Evolutionary conservation across 64 coral and sea anemone species (phyloP), one percentile per base, ranked within the genome.

Genomic region (Hydrozoanthus tunicans): DNA sequence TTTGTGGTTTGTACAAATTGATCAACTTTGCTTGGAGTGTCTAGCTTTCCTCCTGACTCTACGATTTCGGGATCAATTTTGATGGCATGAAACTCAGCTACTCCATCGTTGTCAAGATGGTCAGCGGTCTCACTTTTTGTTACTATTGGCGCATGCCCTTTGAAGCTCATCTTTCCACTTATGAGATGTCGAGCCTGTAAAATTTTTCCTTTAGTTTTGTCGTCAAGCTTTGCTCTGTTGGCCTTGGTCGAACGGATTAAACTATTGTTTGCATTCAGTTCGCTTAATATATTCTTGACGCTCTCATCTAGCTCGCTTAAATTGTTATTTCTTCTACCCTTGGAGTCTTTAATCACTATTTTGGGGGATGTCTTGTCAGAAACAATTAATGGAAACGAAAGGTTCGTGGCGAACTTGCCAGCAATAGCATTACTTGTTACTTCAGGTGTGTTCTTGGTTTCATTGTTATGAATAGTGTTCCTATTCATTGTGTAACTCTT

Each of bases 331-430:
- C 11, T 70, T 88, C 73, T 57, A 13, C 6, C 74, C n/a, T 88
- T 73, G 69, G 84, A 75, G 73, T 90, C 78, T 17, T 62, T 81
- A 6, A 81, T 90, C 0, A 64, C 4, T 43, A 76, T 26, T 52
- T 90, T 90, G 0, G 68, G 67, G 20, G 80, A 84, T 10, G 73
- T 85, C 14, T 83, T 68, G 23, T 91, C 92, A 25, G 94, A 96
- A 64, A 96, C 80, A 9, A 91, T 96, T 5, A 96, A 17, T 0
- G 94, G 94, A 79, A 96, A 96, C 4, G 94, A 93, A 64, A 96
- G 91, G 26, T 96, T 94, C 76, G 89, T 91, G 13, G 79, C 65
- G 65, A 96, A 93, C 25, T 59, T n/a, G 5, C 77, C 66, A 6
- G 70, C 54, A 73, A 75, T 51, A 72, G 73, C 53, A 24, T 55